phyloP scores from a whole-genome alignment of 1,140 invertebrate species.

The Temnothorax nylanderi region DNA sequence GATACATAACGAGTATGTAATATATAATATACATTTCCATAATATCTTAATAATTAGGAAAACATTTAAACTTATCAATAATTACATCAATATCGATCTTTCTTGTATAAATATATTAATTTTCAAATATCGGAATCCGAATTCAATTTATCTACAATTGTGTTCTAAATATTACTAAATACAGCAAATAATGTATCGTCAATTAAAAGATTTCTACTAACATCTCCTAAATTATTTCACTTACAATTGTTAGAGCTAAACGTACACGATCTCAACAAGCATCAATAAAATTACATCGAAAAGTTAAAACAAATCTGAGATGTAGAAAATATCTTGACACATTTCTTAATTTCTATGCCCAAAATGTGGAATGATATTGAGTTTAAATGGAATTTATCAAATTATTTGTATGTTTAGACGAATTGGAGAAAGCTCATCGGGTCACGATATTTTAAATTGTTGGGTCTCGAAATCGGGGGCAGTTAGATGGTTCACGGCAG shows the following conservation, averaged over 20 bases:
- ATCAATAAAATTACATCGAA: not conserved
- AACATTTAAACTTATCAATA: not conserved
- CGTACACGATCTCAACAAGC: not conserved
- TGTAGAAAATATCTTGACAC: constrained; percentile 60
- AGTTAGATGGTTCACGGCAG: constrained; percentile 71
- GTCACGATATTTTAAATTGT: constrained; percentile 66
- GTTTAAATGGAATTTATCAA: not conserved
- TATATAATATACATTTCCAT: not conserved
- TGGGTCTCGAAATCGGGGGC: constrained; percentile 52
- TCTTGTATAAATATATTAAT: not conserved
- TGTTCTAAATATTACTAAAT: not conserved
- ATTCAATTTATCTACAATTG: not conserved
- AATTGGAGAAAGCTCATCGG: constrained; percentile 4
- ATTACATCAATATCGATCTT: constrained; percentile 39
- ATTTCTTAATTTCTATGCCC: not conserved
- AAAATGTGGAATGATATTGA: not conserved
- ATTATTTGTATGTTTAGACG: constrained; percentile 7
- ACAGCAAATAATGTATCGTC: not conserved
- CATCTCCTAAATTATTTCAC: not conserved
- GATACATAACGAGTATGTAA: constrained; percentile 81
- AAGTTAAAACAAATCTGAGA: not conserved
- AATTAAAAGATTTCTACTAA: not conserved
- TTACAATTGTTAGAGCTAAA: not conserved
- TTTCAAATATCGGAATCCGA: not conserved
- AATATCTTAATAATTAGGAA: not conserved